phyloP scores from a whole-genome alignment of 1,140 invertebrate species.

The Capitella teleta region DNA sequence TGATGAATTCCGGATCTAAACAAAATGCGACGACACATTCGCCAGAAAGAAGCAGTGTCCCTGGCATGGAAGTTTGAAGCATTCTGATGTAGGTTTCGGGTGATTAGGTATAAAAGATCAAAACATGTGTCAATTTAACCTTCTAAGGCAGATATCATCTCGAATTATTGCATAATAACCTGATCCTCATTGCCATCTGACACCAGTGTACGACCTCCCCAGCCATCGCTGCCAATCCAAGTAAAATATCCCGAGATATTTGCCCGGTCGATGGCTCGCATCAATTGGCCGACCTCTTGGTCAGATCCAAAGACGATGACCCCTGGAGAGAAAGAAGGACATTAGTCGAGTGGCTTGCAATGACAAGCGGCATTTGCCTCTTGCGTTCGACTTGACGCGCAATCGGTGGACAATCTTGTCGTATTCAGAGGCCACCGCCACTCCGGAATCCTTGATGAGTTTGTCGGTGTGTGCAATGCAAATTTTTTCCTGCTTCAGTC shows the following conservation, averaged over 20 bases:
- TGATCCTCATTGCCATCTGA: constrained; percentile 77
- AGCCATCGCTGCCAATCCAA: constrained; percentile 88
- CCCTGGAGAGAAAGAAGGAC: constrained; percentile 43
- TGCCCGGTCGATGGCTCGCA: constrained; percentile 72
- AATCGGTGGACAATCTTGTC: constrained; percentile 75
- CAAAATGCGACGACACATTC: too few species aligned
- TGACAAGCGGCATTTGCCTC: constrained; percentile 52
- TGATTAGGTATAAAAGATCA: too few species aligned
- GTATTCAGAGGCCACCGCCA: constrained; percentile 72
- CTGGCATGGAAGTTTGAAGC: too few species aligned
- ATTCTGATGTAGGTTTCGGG: too few species aligned
- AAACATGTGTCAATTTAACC: too few species aligned
- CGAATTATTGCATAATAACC: too few species aligned
- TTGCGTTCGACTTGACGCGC: constrained; percentile 67
- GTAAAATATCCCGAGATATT: constrained; percentile 83
- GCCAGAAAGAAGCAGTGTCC: too few species aligned
- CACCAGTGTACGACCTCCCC: constrained; percentile 53
- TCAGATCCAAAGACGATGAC: constrained; percentile 92
- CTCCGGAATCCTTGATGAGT: constrained; percentile 87
- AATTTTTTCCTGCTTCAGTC: constrained; percentile 66
- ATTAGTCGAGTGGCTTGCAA: neutral
- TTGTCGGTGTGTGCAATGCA: constrained; percentile 90
- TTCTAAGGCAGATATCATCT: too few species aligned
- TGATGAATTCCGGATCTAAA: too few species aligned
- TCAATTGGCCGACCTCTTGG: constrained; percentile 87